Percentiles rank a stretch among this genome's conserved stretches.
These are phyloP conservation scores for Elachura formosa DNA, from an alignment of 2,113 vertebrate species.

Conservation along the genomic window DNA sequence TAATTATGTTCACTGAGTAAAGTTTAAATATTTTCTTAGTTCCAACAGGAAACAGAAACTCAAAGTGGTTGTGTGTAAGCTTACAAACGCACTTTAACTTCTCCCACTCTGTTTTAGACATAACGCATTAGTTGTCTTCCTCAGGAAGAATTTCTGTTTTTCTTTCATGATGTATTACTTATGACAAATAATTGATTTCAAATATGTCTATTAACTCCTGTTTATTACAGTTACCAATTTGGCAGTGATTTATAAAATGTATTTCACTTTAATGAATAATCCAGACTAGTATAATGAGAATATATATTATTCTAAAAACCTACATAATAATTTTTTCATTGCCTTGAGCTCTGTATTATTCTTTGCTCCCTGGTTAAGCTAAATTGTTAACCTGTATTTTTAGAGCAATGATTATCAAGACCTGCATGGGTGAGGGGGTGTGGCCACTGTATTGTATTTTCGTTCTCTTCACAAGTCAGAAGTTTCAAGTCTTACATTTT, in stretches of 20 bases:
- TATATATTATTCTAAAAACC: not conserved
- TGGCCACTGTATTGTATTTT: not conserved
- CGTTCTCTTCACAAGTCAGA: not conserved
- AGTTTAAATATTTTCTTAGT: slow-evolving; percentile 14
- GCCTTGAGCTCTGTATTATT: not conserved
- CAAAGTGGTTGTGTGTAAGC: not conserved
- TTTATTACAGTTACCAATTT: not conserved
- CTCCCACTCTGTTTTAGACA: not conserved
- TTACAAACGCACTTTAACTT: not conserved
- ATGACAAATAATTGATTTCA: not conserved
- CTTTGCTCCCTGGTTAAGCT: not conserved
- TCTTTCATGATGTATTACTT: not conserved
- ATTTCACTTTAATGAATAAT: not conserved
- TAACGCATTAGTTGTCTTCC: not conserved
- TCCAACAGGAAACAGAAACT: not conserved
- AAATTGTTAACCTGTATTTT: not conserved
- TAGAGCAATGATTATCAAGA: not conserved
- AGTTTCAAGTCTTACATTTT: not conserved
- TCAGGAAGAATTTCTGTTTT: not conserved
- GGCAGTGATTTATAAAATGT: not conserved
- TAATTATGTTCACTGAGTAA: not conserved
- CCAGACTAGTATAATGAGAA: not conserved
- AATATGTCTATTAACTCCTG: not conserved
- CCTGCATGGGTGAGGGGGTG: not conserved
- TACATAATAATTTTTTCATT: not conserved